Percentiles rank a stretch among this genome's conserved stretches.
phyloP scores from a whole-genome alignment of 2,113 vertebrate species.

The Rafetus swinhoei region DNA sequence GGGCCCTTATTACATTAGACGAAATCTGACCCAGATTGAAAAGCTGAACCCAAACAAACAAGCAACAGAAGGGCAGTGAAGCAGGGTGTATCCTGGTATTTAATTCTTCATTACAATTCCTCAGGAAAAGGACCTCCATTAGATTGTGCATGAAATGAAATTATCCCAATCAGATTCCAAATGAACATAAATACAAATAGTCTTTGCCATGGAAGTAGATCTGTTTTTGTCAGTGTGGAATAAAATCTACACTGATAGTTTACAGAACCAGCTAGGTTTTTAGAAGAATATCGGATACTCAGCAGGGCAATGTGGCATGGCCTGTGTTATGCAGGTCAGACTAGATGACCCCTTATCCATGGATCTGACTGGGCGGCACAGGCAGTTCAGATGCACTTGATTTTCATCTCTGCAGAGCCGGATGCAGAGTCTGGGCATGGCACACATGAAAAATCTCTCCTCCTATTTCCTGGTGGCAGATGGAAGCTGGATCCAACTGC shows the following conservation, averaged over 20 bases:
- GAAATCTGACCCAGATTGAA: accelerated
- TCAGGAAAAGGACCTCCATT: not conserved
- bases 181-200: conserved; percentile 17
- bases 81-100: not conserved
- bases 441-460: not conserved
- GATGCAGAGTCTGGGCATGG: not conserved
- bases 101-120: not conserved
- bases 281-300: not conserved
- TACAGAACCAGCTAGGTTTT: not conserved
- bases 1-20: accelerated
- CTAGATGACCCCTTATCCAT: not conserved
- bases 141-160: conserved; percentile 9
- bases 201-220: conserved; percentile 59
- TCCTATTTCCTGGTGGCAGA: not conserved
- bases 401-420: not conserved
- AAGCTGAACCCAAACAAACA: not conserved
- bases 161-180: not conserved
- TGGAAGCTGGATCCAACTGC: not conserved
- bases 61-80: accelerated
- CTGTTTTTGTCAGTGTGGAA: not conserved
- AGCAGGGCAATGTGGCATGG: not conserved
- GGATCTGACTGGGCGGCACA: not conserved
- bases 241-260: not conserved
- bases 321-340: not conserved
- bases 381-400: not conserved